Percentiles rank a stretch among this genome's conserved stretches.
phyloP scores from a whole-genome alignment of 2,888 invertebrate genomes.

The Lamproptera curius region DNA sequence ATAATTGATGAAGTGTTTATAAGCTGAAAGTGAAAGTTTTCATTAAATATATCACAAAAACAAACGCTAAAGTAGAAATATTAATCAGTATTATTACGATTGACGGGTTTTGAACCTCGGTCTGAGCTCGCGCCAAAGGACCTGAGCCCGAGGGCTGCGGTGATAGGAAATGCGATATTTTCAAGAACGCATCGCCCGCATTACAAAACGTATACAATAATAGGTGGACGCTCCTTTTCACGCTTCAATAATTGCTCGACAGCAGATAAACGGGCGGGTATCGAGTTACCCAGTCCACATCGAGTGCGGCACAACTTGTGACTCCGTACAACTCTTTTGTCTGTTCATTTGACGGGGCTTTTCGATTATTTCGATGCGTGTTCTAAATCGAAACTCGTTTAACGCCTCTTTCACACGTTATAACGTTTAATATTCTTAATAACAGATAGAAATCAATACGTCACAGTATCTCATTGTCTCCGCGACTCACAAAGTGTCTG shows the following conservation, averaged over 20 bases:
- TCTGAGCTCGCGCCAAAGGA: too few species aligned
- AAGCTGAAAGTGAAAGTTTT: too few species aligned
- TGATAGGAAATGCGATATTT: conserved; percentile 72
- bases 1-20: too few species aligned
- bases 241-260: conserved; percentile 79
- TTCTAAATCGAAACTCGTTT: not conserved
- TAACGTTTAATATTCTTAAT: too few species aligned
- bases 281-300: conserved; percentile 64
- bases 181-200: conserved; percentile 71
- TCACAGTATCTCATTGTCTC: conserved; percentile 67
- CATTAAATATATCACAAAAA: too few species aligned
- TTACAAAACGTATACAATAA: conserved; percentile 75
- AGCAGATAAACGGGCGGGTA: conserved; percentile 72
- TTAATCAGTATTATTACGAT: too few species aligned
- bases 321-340: conserved; percentile 58
- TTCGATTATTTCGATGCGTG: not conserved
- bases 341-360: conserved; percentile 20
- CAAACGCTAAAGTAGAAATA: too few species aligned
- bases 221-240: conserved; percentile 77
- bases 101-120: too few species aligned
- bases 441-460: conserved; percentile 47
- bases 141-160: conserved; percentile 25
- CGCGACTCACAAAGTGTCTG: conserved; percentile 63
- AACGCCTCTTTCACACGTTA: too few species aligned
- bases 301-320: conserved; percentile 41